These are phyloP conservation scores for Acanthurus lineatus DNA, from an alignment of 2,797 vertebrate species.

Conservation along the genomic window DNA sequence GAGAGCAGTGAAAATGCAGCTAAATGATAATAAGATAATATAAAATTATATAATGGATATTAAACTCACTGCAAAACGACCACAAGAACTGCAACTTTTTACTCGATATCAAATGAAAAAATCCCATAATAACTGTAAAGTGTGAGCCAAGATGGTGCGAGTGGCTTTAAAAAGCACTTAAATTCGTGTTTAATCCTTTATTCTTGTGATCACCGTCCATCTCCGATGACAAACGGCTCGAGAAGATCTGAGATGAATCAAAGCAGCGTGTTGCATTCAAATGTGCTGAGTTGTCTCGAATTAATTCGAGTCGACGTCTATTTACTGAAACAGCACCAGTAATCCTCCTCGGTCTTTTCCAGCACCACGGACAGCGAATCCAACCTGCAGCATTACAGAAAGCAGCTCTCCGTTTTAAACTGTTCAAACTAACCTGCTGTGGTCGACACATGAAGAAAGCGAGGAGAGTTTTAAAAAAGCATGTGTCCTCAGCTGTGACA, in stretches of 20 bases:
- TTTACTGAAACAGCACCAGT: not conserved
- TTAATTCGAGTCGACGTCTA: slow-evolving; percentile 33
- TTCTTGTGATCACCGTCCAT: slow-evolving; percentile 1
- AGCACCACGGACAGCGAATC: slow-evolving; percentile 78
- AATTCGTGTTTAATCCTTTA: not conserved
- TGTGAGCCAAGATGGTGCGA: not conserved
- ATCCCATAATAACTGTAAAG: not conserved
- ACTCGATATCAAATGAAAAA: not conserved
- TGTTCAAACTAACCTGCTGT: slow-evolving; percentile 29
- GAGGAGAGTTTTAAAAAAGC: slow-evolving; percentile 17
- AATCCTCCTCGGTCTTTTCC: slow-evolving; percentile 41
- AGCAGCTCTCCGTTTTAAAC: not conserved
- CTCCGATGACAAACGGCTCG: not conserved
- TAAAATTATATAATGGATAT: no score
- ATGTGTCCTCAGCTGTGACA: not conserved
- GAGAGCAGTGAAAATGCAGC: no score
- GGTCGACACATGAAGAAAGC: not conserved
- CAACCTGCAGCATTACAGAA: not conserved
- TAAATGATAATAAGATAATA: no score
- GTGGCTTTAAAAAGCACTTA: not conserved
- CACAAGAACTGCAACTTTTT: no score
- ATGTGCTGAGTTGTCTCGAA: slow-evolving; percentile 39
- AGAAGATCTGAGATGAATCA: slow-evolving; percentile 5
- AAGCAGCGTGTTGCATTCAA: slow-evolving; percentile 39
- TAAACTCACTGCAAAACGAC: no score